phyloP scores from a whole-genome alignment of 2,888 invertebrate genomes.

The Nomada fabriciana region DNA sequence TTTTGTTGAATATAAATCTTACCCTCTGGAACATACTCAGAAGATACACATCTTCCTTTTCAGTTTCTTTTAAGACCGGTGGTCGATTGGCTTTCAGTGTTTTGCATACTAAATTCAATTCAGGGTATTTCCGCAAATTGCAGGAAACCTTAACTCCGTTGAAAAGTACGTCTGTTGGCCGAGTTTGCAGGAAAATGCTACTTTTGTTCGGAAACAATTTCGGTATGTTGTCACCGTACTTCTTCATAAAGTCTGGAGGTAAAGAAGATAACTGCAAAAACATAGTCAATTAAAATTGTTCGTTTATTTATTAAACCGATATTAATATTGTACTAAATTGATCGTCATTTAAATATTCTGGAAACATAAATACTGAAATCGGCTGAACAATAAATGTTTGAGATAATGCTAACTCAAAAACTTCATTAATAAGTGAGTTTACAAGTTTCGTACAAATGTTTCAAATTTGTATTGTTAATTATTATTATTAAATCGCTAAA shows the following conservation, averaged over 20 bases:
- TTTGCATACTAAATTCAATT: slow-evolving; percentile 69
- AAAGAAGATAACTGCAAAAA: slow-evolving; percentile 84
- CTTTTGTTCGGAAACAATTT: slow-evolving; percentile 85
- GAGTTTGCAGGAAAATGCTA: slow-evolving; percentile 85
- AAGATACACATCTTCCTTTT: slow-evolving; percentile 54
- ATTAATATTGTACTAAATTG: too few relatives aligned
- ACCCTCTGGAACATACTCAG: slow-evolving; percentile 67
- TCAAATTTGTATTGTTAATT: too few relatives aligned
- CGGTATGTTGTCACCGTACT: slow-evolving; percentile 86
- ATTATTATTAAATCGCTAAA: too few relatives aligned
- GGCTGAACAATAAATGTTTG: too few relatives aligned
- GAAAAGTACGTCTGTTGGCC: slow-evolving; percentile 86
- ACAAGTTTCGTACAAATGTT: too few relatives aligned
- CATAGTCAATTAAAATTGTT: background rate
- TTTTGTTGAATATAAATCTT: background rate
- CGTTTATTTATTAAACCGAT: too few relatives aligned
- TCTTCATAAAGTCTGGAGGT: slow-evolving; percentile 84
- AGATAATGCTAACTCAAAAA: too few relatives aligned
- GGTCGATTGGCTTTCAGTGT: slow-evolving; percentile 62
- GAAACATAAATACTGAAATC: too few relatives aligned
- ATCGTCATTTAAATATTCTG: too few relatives aligned
- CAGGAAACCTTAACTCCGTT: slow-evolving; percentile 86
- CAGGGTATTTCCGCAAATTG: slow-evolving; percentile 74
- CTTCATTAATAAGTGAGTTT: too few relatives aligned
- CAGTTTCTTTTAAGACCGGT: slow-evolving; percentile 61